A percentile compares a stretch with the other conserved stretches of the same genome.
phyloP scores from a whole-genome alignment of 1,140 invertebrate species.

The Acromyrmex charruanus region DNA sequence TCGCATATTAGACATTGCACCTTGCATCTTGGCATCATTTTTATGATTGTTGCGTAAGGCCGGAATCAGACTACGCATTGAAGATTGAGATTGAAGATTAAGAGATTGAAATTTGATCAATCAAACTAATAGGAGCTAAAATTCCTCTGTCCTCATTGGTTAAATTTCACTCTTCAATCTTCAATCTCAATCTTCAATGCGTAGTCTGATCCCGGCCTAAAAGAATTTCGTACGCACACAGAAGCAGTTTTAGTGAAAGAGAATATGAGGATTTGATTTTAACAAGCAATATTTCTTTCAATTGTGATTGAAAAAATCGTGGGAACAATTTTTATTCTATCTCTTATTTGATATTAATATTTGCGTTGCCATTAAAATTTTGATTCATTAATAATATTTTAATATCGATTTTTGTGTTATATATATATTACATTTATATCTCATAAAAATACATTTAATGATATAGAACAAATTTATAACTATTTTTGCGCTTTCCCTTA shows the following conservation, averaged over 20 bases:
- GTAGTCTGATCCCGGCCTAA: neutral
- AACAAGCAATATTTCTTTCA: neutral
- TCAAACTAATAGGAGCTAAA: too few species aligned
- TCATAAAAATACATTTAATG: neutral
- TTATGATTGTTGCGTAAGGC: neutral
- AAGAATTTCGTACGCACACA: neutral
- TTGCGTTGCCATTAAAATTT: neutral
- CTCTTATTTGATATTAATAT: neutral
- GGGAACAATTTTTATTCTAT: neutral
- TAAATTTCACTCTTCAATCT: too few species aligned
- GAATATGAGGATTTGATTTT: neutral
- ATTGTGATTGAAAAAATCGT: too few species aligned
- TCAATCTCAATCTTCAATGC: too few species aligned
- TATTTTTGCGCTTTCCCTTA: neutral
- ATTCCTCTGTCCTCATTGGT: too few species aligned
- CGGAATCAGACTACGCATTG: too few species aligned
- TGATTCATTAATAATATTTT: neutral
- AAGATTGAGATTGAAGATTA: too few species aligned
- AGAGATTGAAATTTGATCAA: too few species aligned
- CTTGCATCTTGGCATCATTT: conserved; percentile 32
- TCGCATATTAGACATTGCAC: neutral
- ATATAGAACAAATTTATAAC: neutral
- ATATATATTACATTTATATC: too few species aligned
- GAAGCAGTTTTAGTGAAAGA: neutral
- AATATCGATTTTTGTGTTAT: neutral